Base-by-base conservation (phyloP, 2,113 vertebrate genomes). In the Xiphorhynchus elegans region DNA sequence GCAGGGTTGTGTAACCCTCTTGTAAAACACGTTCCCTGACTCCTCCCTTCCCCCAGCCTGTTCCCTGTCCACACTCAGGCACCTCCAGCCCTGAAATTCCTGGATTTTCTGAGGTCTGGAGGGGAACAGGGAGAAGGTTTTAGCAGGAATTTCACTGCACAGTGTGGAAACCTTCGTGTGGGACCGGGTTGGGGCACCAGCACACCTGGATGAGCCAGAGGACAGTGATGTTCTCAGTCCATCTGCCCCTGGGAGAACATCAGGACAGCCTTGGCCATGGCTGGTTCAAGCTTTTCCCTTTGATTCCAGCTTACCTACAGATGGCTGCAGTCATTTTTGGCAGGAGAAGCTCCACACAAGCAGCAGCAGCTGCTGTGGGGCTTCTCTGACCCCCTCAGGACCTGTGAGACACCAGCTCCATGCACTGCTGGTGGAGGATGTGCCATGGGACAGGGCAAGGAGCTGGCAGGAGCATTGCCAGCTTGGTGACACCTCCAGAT, bases 1-100 rank as follows among this genome's bases (percentile, higher is more conserved):
- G 39, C 31, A 1, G 59, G 68, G 89, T 92, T 94, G 92, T 95
- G 95, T n/a, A 92, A 95, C n/a, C 23, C 64, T 28, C 89, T 53
- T 39, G 89, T 90, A 75, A 85, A 96, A 90, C 87, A 33, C 21
- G 33, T 88, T 94, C 69, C 33, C 74, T 23, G 66, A 8, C 83
- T 93, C 93, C 94, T 93, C 92, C 81, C 72, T 84, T 17, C 44
- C 20, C 39, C 80, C 46, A 19, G 47, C 77, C 90, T 9, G 35
- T 13, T 69, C 53, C 55, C n/a, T 7, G 0, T 12, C 72, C 74
- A 0, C 33, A 1, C 42, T 17, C 73, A 15, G 40, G 13, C 40
- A 42, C 40, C 40, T 13, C 40, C 40, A 20, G 95, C 49, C 46
- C 14, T 2, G 3, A n/a, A 25, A n/a, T 6, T 11, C 3, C 0